Conservation (phyloP, 2,888 invertebrate species). For the Merodon equestris region DNA sequence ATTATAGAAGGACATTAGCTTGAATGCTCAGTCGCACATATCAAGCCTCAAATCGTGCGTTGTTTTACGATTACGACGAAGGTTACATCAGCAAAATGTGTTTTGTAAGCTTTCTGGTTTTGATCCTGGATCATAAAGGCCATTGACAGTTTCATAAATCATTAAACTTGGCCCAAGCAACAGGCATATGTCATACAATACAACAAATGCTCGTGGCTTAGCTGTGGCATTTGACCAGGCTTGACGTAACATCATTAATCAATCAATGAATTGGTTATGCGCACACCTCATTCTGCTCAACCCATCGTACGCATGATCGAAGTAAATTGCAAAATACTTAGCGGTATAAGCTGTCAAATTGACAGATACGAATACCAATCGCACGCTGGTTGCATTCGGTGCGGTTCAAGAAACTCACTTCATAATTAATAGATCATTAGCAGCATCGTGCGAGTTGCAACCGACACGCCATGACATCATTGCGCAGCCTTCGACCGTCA, state of each 20-base stretch:
- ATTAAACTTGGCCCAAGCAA: constrained; percentile 13
- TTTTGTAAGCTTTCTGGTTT: too few species aligned
- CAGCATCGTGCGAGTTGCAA: constrained; percentile 6
- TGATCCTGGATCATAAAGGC: constrained; percentile 52
- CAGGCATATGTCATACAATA: too few species aligned
- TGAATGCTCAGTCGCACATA: too few species aligned
- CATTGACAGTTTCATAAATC: constrained; percentile 59
- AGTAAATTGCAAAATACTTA: constrained; percentile 1
- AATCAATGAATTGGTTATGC: constrained; percentile 40
- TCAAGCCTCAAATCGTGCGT: constrained; percentile 34
- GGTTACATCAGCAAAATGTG: too few species aligned
- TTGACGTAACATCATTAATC: constrained; percentile 61
- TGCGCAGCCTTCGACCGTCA: neutral
- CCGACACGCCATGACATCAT: neutral
- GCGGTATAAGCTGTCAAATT: constrained; percentile 48
- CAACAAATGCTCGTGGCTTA: neutral
- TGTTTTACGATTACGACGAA: too few species aligned
- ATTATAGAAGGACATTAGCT: too few species aligned
- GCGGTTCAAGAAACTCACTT: constrained; percentile 39
- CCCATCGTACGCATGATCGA: too few species aligned
- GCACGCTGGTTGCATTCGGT: constrained; percentile 14
- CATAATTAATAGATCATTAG: constrained; percentile 47
- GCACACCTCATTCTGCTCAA: too few species aligned
- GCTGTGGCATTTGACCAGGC: constrained; percentile 50
- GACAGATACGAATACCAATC: constrained; percentile 43